Evolutionary conservation across 2,113 vertebrate genomes (phyloP), one percentile per base, ranked within the genome.

Genomic region (Periophthalmus modestus): DNA sequence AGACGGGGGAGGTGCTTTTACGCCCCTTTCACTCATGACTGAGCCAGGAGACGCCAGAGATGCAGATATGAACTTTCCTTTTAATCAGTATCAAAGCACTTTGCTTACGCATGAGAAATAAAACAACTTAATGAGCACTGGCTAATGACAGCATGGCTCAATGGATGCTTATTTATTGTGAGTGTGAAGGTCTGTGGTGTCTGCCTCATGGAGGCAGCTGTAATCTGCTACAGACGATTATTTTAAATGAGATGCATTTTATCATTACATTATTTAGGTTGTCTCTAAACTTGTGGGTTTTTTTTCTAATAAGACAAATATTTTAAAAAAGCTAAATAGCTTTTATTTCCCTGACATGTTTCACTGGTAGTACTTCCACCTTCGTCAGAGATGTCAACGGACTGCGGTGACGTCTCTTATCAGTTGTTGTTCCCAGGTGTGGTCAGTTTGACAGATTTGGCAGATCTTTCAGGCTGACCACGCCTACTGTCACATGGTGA

Each of bases 41-140:
- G 81, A 88, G 65, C 50, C n/a, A 21, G 65, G 77, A 63, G 70
- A 48, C 68, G 77, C 54, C 72, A 82, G 77, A 76, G 68, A 78
- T 78, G 75, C 67, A 76, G 63, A 84, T 75, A 47, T 77, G 18
- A 33, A 58, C 80, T 89, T 87, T 88, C 69, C 71, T 81, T 85
- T 82, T 88, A 87, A 88, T 90, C 81, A 86, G 48, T 23, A 72
- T 82, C 74, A 79, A 75, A 80, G 75, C 73, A 34, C 69, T 77
- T 75, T 61, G 70, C 84, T 72, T 73, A 69, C 74, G 74, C 72
- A 76, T 5, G 33, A 75, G 68, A 62, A 80, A 87, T 85, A 33
- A 72, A 87, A 78, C 77, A 70, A 50, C 66, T 72, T 85, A 86
- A 87, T 85, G 84, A 87, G 82, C 78, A 33, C 77, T 82, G 82